Conservation (phyloP, 2,888 invertebrate genomes). For the Oscheius sp. region DNA sequence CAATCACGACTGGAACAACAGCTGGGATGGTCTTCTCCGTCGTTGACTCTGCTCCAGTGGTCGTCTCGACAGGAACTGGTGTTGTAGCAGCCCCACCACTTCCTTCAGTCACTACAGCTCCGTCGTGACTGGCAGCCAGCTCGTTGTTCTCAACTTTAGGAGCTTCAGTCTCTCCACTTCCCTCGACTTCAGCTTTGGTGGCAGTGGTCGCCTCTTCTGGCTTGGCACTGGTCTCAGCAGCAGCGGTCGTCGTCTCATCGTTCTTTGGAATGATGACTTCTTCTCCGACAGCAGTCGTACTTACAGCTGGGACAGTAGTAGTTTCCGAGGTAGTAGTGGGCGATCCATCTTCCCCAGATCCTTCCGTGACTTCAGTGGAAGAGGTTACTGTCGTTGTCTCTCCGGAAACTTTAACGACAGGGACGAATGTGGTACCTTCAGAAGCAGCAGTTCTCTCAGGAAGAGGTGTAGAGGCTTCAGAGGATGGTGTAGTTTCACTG, state of each 20-base stretch:
- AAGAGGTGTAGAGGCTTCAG: too few species aligned
- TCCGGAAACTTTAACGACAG: slow-evolving; percentile 37
- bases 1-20: too few species aligned
- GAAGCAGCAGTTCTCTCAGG: too few species aligned
- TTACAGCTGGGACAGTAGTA: slow-evolving; percentile 2
- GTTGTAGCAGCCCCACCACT: slow-evolving; percentile 40
- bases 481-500: neutral
- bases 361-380: slow-evolving; percentile 28
- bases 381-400: slow-evolving; percentile 36
- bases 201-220: neutral
- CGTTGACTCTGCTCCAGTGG: slow-evolving; percentile 6
- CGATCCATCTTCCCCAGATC: neutral
- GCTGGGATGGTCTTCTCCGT: neutral
- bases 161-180: slow-evolving; percentile 36
- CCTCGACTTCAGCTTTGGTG: slow-evolving; percentile 9
- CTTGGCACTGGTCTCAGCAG: neutral
- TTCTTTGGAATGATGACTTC: neutral
- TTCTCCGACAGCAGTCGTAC: neutral
- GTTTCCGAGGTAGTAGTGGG: slow-evolving; percentile 1
- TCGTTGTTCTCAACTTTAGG: slow-evolving; percentile 16
- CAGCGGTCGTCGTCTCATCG: slow-evolving; percentile 29
- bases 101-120: slow-evolving; percentile 36
- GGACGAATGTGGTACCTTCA: neutral
- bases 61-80: slow-evolving; percentile 24
- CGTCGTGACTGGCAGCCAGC: slow-evolving; percentile 22